phyloP scores from a whole-genome alignment of 2,113 vertebrate species.

The Sphyrna mokarran region DNA sequence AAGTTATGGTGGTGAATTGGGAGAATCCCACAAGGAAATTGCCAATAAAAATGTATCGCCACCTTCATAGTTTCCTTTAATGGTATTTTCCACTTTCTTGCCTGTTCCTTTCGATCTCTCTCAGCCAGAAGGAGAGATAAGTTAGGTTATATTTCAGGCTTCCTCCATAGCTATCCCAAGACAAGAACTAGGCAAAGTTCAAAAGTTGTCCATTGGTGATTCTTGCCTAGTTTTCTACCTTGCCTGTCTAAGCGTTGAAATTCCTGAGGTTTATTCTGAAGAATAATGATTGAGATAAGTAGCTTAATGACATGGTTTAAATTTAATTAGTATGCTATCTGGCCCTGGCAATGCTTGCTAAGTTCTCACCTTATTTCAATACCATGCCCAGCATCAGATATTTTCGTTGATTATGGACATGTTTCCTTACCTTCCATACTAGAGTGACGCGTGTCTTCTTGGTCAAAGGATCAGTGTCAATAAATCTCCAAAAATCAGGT shows the following conservation, averaged over 20 bases:
- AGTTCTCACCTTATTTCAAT: not conserved
- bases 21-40: not conserved
- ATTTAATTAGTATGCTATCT: not conserved
- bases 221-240: not conserved
- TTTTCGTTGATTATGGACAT: not conserved
- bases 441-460: conserved; percentile 71
- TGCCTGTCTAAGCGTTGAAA: not conserved
- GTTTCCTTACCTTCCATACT: conserved; percentile 71
- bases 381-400: not conserved
- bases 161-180: not conserved
- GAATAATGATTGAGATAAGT: not conserved
- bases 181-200: not conserved
- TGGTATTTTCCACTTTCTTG: too few relatives aligned
- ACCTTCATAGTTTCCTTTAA: not conserved
- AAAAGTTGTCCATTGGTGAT: not conserved
- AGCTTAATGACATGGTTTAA: not conserved
- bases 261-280: not conserved
- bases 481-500: conserved; percentile 80
- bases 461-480: conserved; percentile 53
- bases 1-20: not conserved
- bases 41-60: not conserved
- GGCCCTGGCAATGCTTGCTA: not conserved
- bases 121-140: not conserved
- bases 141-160: not conserved
- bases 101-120: not conserved